Evolutionary conservation across 2,888 invertebrate genomes (phyloP).

Genomic region (Boloria euphrosyne): DNA sequence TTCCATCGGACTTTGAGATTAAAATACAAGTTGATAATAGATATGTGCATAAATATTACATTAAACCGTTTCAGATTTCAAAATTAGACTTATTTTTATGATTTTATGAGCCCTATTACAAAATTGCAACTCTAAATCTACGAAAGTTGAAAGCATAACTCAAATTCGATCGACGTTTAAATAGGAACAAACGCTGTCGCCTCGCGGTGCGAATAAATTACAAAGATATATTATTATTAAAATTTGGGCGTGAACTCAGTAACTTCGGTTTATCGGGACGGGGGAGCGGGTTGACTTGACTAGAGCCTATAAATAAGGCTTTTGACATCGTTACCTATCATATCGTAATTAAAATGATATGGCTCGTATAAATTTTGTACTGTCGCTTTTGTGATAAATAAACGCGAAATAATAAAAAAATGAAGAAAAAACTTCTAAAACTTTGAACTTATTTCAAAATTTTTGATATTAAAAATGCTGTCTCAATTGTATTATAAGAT

Average conservation of each 20-base stretch:
- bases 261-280: constrained; percentile 51
- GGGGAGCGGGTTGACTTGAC: constrained; percentile 37
- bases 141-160: constrained; percentile 41
- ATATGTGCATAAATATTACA: not conserved
- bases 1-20: too few species aligned
- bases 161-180: constrained; percentile 49
- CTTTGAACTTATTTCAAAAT: too few species aligned
- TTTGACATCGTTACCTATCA: constrained; percentile 36
- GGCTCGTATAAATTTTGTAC: not conserved
- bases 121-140: constrained; percentile 14
- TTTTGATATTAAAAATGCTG: too few species aligned
- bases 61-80: not conserved
- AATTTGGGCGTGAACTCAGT: constrained; percentile 76
- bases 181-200: constrained; percentile 58
- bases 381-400: too few species aligned
- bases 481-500: too few species aligned
- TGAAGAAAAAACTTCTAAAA: too few species aligned
- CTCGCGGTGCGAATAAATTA: constrained; percentile 75
- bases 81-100: not conserved
- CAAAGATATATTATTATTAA: constrained; percentile 81
- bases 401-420: too few species aligned
- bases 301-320: constrained; percentile 38
- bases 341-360: constrained; percentile 15
- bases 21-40: too few species aligned
- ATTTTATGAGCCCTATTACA: not conserved